These are phyloP conservation scores for Ypsolopha sequella DNA, from an alignment of 2,888 invertebrate genomes.

Conservation along the genomic window DNA sequence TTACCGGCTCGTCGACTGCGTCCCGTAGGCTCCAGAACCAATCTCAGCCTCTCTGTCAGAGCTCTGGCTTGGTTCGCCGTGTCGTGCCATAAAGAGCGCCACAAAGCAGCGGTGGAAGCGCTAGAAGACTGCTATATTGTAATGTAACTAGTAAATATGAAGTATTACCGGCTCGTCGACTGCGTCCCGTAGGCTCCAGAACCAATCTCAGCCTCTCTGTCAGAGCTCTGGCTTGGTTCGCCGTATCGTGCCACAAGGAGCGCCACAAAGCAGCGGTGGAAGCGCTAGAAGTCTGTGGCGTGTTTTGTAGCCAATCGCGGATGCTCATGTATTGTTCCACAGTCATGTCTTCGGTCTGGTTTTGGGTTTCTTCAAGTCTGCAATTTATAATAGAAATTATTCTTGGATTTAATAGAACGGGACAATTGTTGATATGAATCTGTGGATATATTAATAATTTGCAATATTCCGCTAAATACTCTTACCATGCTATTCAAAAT, in stretches of 20 bases:
- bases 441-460: too few relatives aligned
- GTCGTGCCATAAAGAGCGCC: too few relatives aligned
- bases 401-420: not conserved
- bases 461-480: too few relatives aligned
- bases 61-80: too few relatives aligned
- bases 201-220: constrained; percentile 95
- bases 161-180: constrained; percentile 75
- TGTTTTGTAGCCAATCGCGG: constrained; percentile 29
- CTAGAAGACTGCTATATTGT: not conserved
- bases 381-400: not conserved
- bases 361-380: constrained; percentile 20
- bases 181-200: constrained; percentile 94
- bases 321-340: constrained; percentile 43
- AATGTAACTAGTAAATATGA: not conserved
- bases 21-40: constrained; percentile 38
- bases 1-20: constrained; percentile 82
- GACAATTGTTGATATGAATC: too few relatives aligned
- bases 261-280: constrained; percentile 72
- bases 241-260: constrained; percentile 69
- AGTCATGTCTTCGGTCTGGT: constrained; percentile 30
- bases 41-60: too few relatives aligned
- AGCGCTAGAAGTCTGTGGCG: constrained; percentile 17
- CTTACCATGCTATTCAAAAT: too few relatives aligned
- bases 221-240: constrained; percentile 81
- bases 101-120: not conserved